Evolutionary conservation across 2,113 vertebrate species (phyloP), one percentile per base, ranked within the genome.

Genomic region (Paralichthys olivaceus): DNA sequence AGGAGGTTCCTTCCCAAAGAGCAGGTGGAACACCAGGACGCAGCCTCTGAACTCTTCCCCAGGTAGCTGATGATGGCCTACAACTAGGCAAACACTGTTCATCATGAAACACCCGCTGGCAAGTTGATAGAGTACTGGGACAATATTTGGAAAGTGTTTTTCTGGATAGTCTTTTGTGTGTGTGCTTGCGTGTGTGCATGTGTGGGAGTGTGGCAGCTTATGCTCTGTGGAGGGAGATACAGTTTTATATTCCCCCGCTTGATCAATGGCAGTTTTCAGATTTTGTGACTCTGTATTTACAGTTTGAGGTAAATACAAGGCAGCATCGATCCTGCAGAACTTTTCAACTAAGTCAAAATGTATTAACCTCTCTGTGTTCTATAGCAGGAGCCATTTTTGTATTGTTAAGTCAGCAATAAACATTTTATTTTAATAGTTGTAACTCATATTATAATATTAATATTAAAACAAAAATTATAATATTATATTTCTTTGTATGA

Each of bases 71-170:
- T 85, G 85, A 85, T 75, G 83, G 80, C 68, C 69, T 77, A 76
- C 74, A 73, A 86, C 84, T 75, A 85, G 72, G 76, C 87, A 90
- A 87, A 91, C 88, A 89, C 68, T 6, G 83, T 87, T 86, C 75
- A 90, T 87, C 86, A 79, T 68, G 59, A 82, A 75, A 72, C 37
- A 57, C 84, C 83, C 60, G 8, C 83, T 72, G 89, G 86, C 84
- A 79, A 70, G 71, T 75, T 75, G 54, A 83, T 81, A 71, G 68
- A 86, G 75, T 65, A 47, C 78, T 75, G 72, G 65, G 81, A 79
- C 80, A 90, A 89, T 90, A 89, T 92, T 90, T 87, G 83, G 70
- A 73, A 79, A 92, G 76, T 11, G 15, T 71, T 85, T 65, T 75
- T 64, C 56, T 81, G 68, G 83, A 69, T 59, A 55, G 68, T 68